Base-by-base conservation (phyloP, 23 tunicate genomes). In the Trididemnum miniatum region DNA sequence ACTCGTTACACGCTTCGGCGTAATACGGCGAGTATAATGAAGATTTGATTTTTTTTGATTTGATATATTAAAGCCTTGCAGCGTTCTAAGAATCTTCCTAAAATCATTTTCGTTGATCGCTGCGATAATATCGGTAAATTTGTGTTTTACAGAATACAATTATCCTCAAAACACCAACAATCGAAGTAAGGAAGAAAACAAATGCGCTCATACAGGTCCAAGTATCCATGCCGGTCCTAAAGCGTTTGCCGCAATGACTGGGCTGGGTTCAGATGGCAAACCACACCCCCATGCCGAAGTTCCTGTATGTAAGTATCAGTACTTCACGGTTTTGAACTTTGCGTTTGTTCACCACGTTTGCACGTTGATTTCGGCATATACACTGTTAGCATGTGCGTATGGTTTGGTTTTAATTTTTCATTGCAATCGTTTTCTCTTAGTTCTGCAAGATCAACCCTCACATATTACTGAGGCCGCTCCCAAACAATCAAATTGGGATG, bases 161-260 rank as follows among this genome's bases (percentile, higher is more conserved):
- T 29, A 71, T 35, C 39, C 28, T 4, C 20, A 40, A 4, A 40
- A 74, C 31, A 74, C 37, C 33, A 38, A 31, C 60, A 74, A 28
- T 37, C 80, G 67, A 3, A 62, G 4, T n/a, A 62, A n/a, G 5
- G 67, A 62, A 5, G 36, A 24, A 18, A 35, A 82, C 35, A 90
- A 85, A 31, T 91, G 89, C 59, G 81, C 78, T 20, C 80, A 77
- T 23, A 84, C 93, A 2, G 93, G 98, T 0, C 98, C 98, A 20
- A 88, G 93, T 39, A 93, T 93, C 20, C 98, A 88, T 34, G 98
- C 85, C n/a, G 98, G 98, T 7, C 98, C 98, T 18, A 88, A 79
- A 80, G 93, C 86, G 35, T 93, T 93, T 79, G 98, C 98, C 1
- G 86, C 87, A 38, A 93, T 93, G 98, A 93, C 98, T 2, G 98